Evolutionary conservation across 1,140 invertebrate species (phyloP), one percentile per base, ranked within the genome.

Genomic region (Zophobas atratus): DNA sequence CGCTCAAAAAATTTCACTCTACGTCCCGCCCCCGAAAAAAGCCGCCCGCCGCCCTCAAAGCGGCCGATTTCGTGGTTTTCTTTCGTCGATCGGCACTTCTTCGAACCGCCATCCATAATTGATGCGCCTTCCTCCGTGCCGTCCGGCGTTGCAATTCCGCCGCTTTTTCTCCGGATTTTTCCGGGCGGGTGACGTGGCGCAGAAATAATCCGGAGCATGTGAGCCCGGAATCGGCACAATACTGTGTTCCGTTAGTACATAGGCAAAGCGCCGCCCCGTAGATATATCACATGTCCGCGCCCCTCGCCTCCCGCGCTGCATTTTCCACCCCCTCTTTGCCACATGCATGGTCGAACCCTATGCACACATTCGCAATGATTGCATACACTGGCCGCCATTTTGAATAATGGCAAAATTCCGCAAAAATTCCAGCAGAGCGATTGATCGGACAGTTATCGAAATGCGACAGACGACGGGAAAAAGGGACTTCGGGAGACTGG

Each of bases 231-330:
- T 67, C 77, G 48, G 76, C 80, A 79, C 80, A 81, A 81, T 77
- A 81, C 77, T 81, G 75, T 57, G 79, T 75, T 81, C 80, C 80
- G 48, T 74, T 81, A 56, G 78, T 81, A 81, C 72, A 77, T 77
- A 77, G 71, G 75, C 78, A 74, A 70, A 77, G 71, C 80, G 41
- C 80, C 80, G 80, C 80, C 80, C 70, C 55, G 41, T 76, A 76
- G 55, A 81, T 81, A 81, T 81, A 81, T 81, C 80, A 81, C 80
- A 81, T 81, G 80, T 75, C 72, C 74, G 48, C 63, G 38, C 49
- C 60, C 78, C 70, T 67, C 76, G 60, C 63, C 75, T 20, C 78
- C 43, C 55, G 57, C 76, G 55, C n/a, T 72, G 75, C 80, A 48
- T 43, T 63, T 57, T 77, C 77, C 77, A 79, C 74, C 79, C 80